Evolutionary conservation across 2,113 vertebrate species (phyloP).

Genomic region (Cryptotis parvus): DNA sequence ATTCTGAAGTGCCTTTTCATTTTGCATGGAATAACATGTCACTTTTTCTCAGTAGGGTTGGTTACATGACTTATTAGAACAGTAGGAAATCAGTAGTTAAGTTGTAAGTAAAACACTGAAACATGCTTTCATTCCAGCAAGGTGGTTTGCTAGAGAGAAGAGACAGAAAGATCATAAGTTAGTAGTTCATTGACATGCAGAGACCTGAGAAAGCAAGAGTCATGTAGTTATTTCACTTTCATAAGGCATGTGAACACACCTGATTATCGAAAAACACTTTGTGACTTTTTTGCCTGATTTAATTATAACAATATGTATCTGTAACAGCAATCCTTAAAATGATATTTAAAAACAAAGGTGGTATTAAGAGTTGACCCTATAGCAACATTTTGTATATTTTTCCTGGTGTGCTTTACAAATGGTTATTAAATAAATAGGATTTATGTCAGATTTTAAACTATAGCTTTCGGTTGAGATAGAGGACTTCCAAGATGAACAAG

Average conservation of each 20-base stretch:
- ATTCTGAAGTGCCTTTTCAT: background rate
- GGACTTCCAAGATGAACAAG: background rate
- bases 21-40: background rate
- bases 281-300: background rate
- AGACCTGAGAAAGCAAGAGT: background rate
- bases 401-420: background rate
- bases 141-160: background rate
- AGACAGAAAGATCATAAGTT: background rate
- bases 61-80: background rate
- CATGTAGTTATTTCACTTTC: background rate
- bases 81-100: background rate
- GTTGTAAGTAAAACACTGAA: background rate
- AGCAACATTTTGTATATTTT: background rate
- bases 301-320: background rate
- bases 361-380: background rate
- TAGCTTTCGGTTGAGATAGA: background rate
- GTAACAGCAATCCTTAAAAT: constrained; percentile 1
- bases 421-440: constrained; percentile 29
- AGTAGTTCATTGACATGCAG: background rate
- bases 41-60: background rate
- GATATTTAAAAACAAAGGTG: background rate
- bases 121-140: background rate
- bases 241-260: background rate
- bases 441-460: constrained; percentile 36
- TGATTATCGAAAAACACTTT: background rate